Conservation (phyloP, 2,113 vertebrate species). For the Mus musculus region DNA sequence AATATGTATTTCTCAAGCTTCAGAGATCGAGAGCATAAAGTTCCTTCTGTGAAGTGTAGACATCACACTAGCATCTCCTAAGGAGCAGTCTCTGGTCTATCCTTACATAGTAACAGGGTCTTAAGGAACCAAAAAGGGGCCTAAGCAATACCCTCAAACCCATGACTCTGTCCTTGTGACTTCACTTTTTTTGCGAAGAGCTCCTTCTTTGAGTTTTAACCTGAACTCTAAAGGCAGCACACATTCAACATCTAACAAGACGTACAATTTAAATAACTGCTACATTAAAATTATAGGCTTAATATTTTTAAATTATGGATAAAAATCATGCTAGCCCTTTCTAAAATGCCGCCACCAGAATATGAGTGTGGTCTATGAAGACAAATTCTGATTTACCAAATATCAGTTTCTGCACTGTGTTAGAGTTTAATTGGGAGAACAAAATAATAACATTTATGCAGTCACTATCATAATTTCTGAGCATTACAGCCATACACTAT, state of each 20-base stretch:
- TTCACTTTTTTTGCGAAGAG: neutral
- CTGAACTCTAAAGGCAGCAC: neutral
- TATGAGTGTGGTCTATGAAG: neutral
- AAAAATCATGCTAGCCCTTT: constrained; percentile 35
- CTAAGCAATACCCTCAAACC: neutral
- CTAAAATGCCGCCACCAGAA: constrained; percentile 22
- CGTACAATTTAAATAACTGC: constrained; percentile 44
- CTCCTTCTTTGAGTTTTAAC: neutral
- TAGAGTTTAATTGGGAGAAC: neutral
- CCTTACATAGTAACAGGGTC: neutral
- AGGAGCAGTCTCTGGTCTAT: neutral
- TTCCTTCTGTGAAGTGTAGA: neutral
- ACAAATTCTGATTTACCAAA: constrained; percentile 15
- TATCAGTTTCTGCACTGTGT: neutral
- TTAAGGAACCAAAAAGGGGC: neutral
- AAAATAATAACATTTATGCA: neutral
- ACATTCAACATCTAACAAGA: neutral
- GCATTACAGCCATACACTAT: neutral
- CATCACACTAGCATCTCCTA: neutral
- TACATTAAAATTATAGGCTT: constrained; percentile 25
- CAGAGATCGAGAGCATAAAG: neutral
- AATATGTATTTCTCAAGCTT: neutral
- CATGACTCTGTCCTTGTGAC: neutral
- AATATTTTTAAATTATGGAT: constrained; percentile 21
- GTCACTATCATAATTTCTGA: neutral